Conservation (phyloP, 1,140 invertebrate species). For the Laupala kohalensis region DNA sequence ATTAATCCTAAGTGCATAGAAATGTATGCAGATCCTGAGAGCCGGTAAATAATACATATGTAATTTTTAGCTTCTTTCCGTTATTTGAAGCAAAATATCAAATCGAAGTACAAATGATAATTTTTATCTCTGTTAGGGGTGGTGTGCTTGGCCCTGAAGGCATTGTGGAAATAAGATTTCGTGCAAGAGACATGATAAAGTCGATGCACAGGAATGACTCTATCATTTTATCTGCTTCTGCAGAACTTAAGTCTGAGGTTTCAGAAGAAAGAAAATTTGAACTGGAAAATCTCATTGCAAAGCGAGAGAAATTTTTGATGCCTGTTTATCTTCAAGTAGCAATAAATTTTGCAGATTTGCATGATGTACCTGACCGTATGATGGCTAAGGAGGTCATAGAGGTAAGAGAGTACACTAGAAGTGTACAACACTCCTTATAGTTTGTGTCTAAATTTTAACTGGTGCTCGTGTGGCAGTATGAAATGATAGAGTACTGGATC, state of each 20-base stretch:
- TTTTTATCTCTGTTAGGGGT: slow-evolving; percentile 39
- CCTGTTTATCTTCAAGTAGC: slow-evolving; percentile 91
- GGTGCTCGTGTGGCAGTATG: neutral
- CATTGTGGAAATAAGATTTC: slow-evolving; percentile 96
- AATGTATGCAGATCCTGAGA: slow-evolving; percentile 91
- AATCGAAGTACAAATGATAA: neutral
- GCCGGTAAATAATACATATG: slow-evolving; percentile 35
- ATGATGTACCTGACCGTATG: slow-evolving; percentile 96
- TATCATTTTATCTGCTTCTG: slow-evolving; percentile 38
- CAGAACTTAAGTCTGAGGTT: slow-evolving; percentile 26
- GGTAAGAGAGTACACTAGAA: slow-evolving; percentile 42
- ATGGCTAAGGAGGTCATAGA: slow-evolving; percentile 84
- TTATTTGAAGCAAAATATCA: neutral
- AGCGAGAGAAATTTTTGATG: slow-evolving; percentile 60
- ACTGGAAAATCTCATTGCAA: slow-evolving; percentile 59
- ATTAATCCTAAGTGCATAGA: slow-evolving; percentile 95
- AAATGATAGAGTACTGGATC: neutral
- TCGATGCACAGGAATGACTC: slow-evolving; percentile 64
- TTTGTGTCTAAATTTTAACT: slow-evolving; percentile 18
- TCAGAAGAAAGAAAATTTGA: slow-evolving; percentile 34
- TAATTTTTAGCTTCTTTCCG: neutral
- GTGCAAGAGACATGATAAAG: slow-evolving; percentile 74
- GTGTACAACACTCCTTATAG: too few relatives aligned
- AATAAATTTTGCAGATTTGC: slow-evolving; percentile 91
- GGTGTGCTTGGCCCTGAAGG: slow-evolving; percentile 93